Evolutionary conservation across 2,113 vertebrate species (phyloP).

Genomic region (Oryzias curvinotus): DNA sequence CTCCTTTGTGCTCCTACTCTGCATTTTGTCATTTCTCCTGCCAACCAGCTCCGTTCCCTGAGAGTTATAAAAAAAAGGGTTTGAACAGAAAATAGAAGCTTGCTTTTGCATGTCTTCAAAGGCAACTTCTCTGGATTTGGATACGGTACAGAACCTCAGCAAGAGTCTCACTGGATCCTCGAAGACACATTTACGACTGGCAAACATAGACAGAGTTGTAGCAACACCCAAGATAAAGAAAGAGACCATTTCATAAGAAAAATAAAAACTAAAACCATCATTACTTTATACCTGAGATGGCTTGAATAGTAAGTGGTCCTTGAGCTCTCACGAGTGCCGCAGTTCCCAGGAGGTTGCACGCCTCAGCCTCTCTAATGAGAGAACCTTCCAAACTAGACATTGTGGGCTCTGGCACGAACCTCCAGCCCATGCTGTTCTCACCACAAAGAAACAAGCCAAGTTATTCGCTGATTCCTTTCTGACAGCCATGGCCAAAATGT

Average conservation of each 20-base stretch:
- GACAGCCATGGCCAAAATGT: slow-evolving; percentile 62
- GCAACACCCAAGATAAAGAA: slow-evolving; percentile 16
- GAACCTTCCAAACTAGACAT: slow-evolving; percentile 77
- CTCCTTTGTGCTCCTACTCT: slow-evolving; percentile 16
- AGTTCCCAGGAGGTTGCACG: slow-evolving; percentile 59
- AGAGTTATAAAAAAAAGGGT: slow-evolving; percentile 64
- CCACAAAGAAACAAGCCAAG: slow-evolving; percentile 76
- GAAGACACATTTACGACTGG: slow-evolving; percentile 42
- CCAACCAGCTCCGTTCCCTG: slow-evolving; percentile 47
- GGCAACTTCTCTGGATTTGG: slow-evolving; percentile 46
- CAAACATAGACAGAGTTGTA: slow-evolving; percentile 33
- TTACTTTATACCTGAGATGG: slow-evolving; percentile 57
- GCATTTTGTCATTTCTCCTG: slow-evolving; percentile 59
- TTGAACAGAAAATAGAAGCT: slow-evolving; percentile 65
- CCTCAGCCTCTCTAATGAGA: slow-evolving; percentile 75
- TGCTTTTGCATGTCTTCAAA: slow-evolving; percentile 57
- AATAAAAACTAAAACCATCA: slow-evolving; percentile 16
- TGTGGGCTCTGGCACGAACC: slow-evolving; percentile 73
- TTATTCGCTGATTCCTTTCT: slow-evolving; percentile 76
- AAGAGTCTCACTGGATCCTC: slow-evolving; percentile 49
- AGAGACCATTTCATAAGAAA: slow-evolving; percentile 9
- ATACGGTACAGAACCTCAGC: slow-evolving; percentile 27
- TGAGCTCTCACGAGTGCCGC: slow-evolving; percentile 44
- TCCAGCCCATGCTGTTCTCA: slow-evolving; percentile 73
- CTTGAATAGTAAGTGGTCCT: slow-evolving; percentile 39